Evolutionary conservation across 1,140 invertebrate species (phyloP), one percentile per base, ranked within the genome.

Genomic region (Saccostrea echinata): DNA sequence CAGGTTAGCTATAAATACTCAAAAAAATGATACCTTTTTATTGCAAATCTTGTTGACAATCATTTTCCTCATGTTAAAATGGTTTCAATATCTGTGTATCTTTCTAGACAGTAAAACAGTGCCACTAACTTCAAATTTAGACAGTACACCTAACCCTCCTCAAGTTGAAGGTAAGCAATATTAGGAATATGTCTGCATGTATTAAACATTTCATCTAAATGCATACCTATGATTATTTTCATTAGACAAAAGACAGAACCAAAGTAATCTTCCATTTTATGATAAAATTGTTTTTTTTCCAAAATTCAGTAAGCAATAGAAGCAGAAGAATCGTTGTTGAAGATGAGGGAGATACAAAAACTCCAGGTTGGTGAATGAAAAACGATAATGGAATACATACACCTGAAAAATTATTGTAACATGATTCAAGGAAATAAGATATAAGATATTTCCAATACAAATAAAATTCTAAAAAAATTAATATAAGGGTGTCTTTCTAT

Each of bases 271-370:
- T 43, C 9, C 4, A 6, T 43, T 43, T 43, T 0, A 6, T 43
- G 9, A 8, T 43, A 43, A 43, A 43, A 1, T 43, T 43, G 9
- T 43, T 43, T 43, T 43, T 43, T 43, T 43, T 43, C 43, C 43
- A 43, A 43, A 43, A 8, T 43, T 43, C 43, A 61, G 55, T 6
- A 30, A 12, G 27, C 24, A 27, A 9, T 3, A 33, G 3, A 76
- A 18, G 68, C 12, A 76, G 21, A 83, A 52, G 81, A 83, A 83
- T 83, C 9, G 35, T 53, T 52, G 16, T 51, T 83, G 81, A 83
- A 52, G 51, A 53, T 51, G 18, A 33, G n/a, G 35, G 52, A 13
- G 35, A 83, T 53, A 9, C 43, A 16, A 53, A 24, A 21, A 52
- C n/a, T 21, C 35, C 35, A 83, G 81, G 81, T 83, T 4, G 3